These are phyloP conservation scores for Suricata suricatta DNA, from an alignment of 2,113 vertebrate genomes.

Conservation along the genomic window DNA sequence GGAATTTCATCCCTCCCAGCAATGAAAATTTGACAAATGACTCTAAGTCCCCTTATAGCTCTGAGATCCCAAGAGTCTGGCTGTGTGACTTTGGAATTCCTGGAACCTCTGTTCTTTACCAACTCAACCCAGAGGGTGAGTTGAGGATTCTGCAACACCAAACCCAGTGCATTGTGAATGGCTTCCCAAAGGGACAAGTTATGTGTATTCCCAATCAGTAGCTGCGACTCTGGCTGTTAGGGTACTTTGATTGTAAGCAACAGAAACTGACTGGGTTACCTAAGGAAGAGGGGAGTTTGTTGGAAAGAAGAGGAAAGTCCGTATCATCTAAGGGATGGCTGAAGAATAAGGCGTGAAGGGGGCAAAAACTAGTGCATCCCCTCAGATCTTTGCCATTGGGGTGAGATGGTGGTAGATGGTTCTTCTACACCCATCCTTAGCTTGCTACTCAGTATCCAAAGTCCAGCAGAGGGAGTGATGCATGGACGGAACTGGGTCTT, in stretches of 20 bases:
- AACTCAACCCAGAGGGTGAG: not conserved
- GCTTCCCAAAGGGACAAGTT: not conserved
- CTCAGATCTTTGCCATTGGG: fast-evolving
- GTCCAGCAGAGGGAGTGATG: not conserved
- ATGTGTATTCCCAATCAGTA: not conserved
- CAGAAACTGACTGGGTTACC: not conserved
- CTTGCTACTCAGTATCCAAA: not conserved
- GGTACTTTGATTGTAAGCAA: not conserved
- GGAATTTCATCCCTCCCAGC: not conserved
- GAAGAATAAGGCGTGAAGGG: not conserved
- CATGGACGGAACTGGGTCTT: not conserved
- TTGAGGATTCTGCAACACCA: not conserved
- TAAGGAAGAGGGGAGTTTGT: not conserved
- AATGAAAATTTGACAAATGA: not conserved
- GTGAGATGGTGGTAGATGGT: fast-evolving
- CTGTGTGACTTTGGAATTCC: not conserved
- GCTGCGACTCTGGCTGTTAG: not conserved
- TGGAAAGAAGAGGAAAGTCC: not conserved
- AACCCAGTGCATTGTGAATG: too few species aligned
- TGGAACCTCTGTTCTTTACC: not conserved
- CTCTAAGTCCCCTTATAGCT: not conserved
- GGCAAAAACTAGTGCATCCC: not conserved
- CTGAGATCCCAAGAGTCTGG: not conserved
- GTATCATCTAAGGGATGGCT: not conserved
- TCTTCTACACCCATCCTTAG: too few species aligned